phyloP scores from a whole-genome alignment of 1,140 invertebrate genomes.

The Dolichoris vasculosae region DNA sequence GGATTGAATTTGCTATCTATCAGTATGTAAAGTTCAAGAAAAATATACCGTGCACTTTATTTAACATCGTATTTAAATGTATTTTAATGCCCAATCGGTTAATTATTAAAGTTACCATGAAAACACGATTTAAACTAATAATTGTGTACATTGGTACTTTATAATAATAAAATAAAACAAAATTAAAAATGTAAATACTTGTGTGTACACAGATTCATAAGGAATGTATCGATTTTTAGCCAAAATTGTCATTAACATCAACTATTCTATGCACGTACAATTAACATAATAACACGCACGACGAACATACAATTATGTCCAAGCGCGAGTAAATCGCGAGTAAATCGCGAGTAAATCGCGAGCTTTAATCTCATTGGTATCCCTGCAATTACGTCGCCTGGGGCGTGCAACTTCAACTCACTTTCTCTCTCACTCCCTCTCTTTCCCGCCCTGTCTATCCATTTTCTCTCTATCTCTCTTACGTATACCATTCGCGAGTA shows the following conservation, averaged over 20 bases:
- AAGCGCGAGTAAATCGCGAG: slow-evolving; percentile 28
- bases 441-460: neutral
- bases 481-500: too few species aligned
- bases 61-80: too few species aligned
- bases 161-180: neutral
- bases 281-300: slow-evolving; percentile 45
- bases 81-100: too few species aligned
- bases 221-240: slow-evolving; percentile 6
- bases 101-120: too few species aligned
- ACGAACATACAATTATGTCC: slow-evolving; percentile 16
- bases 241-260: slow-evolving; percentile 16
- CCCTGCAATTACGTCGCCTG: neutral
- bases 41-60: too few species aligned
- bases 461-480: neutral
- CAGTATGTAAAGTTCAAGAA: too few species aligned
- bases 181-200: neutral
- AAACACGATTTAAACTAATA: too few species aligned
- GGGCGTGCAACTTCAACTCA: neutral
- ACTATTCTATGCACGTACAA: neutral
- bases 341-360: slow-evolving; percentile 35
- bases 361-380: slow-evolving; percentile 28
- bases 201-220: neutral
- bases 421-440: neutral
- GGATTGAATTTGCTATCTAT: too few species aligned
- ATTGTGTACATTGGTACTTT: neutral